A percentile compares a stretch with the other conserved stretches of the same genome.
Evolutionary conservation across 2,888 invertebrate species (phyloP).

Genomic region (Operophtera brumata): DNA sequence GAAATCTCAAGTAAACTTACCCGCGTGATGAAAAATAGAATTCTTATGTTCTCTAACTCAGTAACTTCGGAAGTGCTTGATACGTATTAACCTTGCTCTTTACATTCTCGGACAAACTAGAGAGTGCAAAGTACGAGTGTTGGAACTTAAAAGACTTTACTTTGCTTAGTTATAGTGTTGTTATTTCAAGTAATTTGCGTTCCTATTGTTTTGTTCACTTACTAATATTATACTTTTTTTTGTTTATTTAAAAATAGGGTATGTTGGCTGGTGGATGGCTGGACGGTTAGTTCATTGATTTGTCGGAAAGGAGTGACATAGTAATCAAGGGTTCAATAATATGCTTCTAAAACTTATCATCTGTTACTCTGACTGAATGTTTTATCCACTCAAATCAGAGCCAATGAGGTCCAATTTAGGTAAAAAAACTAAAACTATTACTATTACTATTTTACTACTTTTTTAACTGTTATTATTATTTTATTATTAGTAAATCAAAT

Average conservation of each 20-base stretch:
- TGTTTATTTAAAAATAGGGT: too few species aligned
- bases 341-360: background rate
- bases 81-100: background rate
- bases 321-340: background rate
- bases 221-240: too few species aligned
- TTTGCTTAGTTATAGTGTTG: background rate
- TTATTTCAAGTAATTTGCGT: background rate
- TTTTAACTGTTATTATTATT: too few species aligned
- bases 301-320: background rate
- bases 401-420: too few species aligned
- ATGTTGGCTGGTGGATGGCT: too few species aligned
- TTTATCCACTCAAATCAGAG: background rate
- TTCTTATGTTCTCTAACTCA: conserved; percentile 25
- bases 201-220: too few species aligned
- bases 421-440: too few species aligned
- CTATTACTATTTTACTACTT: too few species aligned
- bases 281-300: too few species aligned
- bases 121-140: background rate
- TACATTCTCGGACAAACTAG: background rate
- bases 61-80: conserved; percentile 19
- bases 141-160: background rate
- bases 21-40: conserved; percentile 25
- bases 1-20: background rate
- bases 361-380: background rate
- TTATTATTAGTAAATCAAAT: too few species aligned